Evolutionary conservation across 2,113 vertebrate species (phyloP).

Genomic region (Istiophorus platypterus): DNA sequence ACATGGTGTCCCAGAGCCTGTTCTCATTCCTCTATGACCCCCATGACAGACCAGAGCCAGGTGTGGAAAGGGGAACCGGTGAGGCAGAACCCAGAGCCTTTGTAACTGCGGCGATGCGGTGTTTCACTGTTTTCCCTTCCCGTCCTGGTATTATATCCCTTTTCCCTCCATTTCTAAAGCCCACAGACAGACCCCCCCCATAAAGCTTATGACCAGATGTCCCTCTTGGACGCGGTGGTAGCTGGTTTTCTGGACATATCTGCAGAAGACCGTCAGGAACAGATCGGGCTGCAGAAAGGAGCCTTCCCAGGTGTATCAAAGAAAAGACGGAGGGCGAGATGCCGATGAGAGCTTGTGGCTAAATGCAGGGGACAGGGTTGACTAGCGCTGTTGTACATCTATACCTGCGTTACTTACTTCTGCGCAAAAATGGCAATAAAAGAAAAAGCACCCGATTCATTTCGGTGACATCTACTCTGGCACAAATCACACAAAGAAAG

Average conservation of each 20-base stretch:
- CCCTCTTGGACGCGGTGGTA: neutral
- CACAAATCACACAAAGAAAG: neutral
- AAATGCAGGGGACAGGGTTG: neutral
- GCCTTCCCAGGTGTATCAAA: neutral
- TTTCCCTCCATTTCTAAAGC: neutral
- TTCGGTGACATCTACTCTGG: neutral
- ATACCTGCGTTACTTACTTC: too few species aligned
- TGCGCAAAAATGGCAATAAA: too few species aligned
- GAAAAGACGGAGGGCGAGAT: neutral
- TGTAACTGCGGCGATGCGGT: neutral
- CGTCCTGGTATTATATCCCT: neutral
- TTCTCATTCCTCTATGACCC: too few species aligned
- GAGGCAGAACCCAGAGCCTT: neutral
- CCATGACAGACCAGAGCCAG: too few species aligned
- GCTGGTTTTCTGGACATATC: neutral
- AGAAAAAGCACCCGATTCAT: neutral
- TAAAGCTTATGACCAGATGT: too few species aligned
- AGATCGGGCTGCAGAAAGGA: neutral
- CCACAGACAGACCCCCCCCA: too few species aligned
- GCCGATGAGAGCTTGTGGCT: neutral
- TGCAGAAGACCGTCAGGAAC: neutral
- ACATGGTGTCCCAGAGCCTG: too few species aligned
- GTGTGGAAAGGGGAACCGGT: too few species aligned
- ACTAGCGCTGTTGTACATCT: neutral
- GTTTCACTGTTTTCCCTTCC: neutral